phyloP scores from a whole-genome alignment of 2,797 vertebrate species.

The Sebastes vulpes region DNA sequence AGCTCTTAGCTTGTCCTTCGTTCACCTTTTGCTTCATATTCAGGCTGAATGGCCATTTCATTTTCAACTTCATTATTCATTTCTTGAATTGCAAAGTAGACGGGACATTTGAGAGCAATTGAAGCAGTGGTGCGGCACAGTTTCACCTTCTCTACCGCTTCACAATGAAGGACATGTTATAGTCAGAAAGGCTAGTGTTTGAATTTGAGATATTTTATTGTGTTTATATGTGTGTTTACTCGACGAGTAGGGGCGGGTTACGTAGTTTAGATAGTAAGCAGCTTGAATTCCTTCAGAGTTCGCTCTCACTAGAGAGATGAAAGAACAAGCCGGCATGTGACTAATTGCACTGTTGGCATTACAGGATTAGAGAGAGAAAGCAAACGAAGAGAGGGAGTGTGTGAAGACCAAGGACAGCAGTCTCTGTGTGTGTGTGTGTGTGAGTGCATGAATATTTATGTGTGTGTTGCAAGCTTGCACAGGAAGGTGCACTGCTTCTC shows the following conservation, averaged over 20 bases:
- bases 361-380: conserved; percentile 65
- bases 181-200: conserved; percentile 2
- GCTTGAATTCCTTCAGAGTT: conserved; percentile 59
- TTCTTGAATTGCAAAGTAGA: conserved; percentile 25
- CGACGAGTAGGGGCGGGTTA: conserved; percentile 9
- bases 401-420: conserved; percentile 44
- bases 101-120: conserved; percentile 8
- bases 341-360: conserved; percentile 72
- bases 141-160: conserved; percentile 7
- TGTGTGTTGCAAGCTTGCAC: conserved; percentile 11
- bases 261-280: conserved; percentile 42
- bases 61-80: conserved; percentile 39
- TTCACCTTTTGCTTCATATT: conserved; percentile 30
- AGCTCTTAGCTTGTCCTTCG: conserved; percentile 5
- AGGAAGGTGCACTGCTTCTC: conserved; percentile 1
- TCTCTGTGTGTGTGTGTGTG: background rate
- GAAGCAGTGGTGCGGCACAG: background rate
- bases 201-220: conserved; percentile 15
- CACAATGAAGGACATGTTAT: conserved; percentile 6
- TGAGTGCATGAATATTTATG: conserved; percentile 40
- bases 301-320: conserved; percentile 59
- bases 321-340: conserved; percentile 71
- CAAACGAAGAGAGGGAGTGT: conserved; percentile 13
- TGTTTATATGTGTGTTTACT: conserved; percentile 11
- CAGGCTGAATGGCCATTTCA: conserved; percentile 20